phyloP scores from a whole-genome alignment of 2,113 vertebrate genomes.

The Condylura cristata region DNA sequence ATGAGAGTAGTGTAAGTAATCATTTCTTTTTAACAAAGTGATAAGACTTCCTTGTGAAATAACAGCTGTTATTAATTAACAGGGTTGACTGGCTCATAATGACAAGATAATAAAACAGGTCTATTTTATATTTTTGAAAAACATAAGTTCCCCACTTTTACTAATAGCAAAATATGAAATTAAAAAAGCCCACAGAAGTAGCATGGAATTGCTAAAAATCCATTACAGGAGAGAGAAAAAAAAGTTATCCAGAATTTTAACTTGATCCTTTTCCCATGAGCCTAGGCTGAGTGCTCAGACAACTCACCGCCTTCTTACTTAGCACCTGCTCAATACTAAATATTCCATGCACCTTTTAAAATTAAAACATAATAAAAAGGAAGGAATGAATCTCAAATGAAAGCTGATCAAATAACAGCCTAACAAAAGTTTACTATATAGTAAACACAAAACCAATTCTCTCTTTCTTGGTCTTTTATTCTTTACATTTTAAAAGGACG shows the following conservation, averaged over 20 bases:
- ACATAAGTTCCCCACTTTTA: neutral
- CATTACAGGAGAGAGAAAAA: neutral
- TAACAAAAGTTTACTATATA: neutral
- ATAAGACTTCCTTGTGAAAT: neutral
- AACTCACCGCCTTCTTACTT: neutral
- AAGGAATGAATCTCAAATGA: neutral
- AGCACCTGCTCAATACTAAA: neutral
- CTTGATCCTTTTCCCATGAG: neutral
- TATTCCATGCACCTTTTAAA: neutral
- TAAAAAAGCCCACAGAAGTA: neutral
- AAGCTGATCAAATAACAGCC: neutral
- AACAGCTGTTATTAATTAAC: neutral
- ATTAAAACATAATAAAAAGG: neutral
- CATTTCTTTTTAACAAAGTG: neutral
- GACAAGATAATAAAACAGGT: neutral
- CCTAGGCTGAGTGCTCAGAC: neutral
- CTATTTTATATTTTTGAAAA: neutral
- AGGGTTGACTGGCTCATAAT: neutral
- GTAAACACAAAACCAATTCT: neutral
- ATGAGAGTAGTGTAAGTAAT: neutral
- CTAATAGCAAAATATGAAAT: slow-evolving; percentile 14
- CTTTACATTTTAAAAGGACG: too few relatives aligned
- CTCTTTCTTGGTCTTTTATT: neutral
- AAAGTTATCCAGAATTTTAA: neutral
- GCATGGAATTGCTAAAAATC: neutral